Evolutionary conservation across 2,888 invertebrate species (phyloP), one percentile per base, ranked within the genome.

Genomic region (Vandiemenella viatica): DNA sequence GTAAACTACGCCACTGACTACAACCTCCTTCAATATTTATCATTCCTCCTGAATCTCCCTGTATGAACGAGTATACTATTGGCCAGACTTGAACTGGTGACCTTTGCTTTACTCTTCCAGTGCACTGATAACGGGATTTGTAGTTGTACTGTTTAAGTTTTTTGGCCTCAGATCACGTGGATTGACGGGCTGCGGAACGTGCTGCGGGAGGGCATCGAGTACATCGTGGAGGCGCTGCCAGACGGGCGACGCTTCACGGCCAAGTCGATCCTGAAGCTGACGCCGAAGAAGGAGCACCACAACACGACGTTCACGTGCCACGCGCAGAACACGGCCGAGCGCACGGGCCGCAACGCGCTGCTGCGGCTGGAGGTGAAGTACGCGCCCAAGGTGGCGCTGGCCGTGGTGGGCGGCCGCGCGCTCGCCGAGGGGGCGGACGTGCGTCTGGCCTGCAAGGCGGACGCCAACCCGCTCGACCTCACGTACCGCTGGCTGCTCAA

Each of bases 151-250:
- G n/a, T n/a, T n/a, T n/a, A n/a, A n/a, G n/a, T n/a, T n/a, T n/a
- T n/a, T n/a, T n/a, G n/a, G n/a, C n/a, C n/a, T n/a, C 67, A 86
- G 81, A 88, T 92, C 58, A 90, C 89, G 43, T 92, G 91, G 91
- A 84, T 90, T 59, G 91, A 91, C 66, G 88, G 89, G 22, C 76
- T 82, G 50, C 89, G 89, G 26, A 86, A 83, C 58, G 87, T 89
- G 19, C 69, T 91, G 53, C 82, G 79, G 18, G 80, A 82, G 57
- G 86, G 85, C 54, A 83, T 88, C 57, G 83, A 84, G 54, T 80
- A 83, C 62, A 76, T 79, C 13, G 78, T 81, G 38, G 84, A 86
- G 56, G 55, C 55, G 10, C 67, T 85, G 61, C 72, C 84, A 6
- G 89, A 88, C 61, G 84, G 83, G 1, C 82, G 90, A 56, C 73